These are phyloP conservation scores for Pseudopleuronectes americanus DNA, from an alignment of 2,797 vertebrate genomes.

Conservation along the genomic window DNA sequence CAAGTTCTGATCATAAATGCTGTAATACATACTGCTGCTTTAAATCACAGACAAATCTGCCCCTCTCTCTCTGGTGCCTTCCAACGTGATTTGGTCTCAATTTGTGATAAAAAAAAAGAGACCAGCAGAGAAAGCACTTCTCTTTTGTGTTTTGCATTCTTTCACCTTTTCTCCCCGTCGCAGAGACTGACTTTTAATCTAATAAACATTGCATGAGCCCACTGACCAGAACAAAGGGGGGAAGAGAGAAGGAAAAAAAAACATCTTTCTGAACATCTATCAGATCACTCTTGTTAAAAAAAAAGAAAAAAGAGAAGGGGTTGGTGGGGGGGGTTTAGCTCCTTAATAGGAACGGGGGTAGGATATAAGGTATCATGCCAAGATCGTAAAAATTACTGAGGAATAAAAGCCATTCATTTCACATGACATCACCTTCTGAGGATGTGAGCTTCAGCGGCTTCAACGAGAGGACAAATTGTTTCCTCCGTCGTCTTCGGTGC, in stretches of 20 bases:
- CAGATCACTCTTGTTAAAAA: slow-evolving; percentile 78
- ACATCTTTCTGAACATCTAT: slow-evolving; percentile 78
- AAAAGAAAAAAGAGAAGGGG: slow-evolving; percentile 54
- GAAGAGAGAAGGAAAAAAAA: slow-evolving; percentile 55
- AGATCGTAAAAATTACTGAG: slow-evolving; percentile 81
- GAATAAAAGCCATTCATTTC: slow-evolving; percentile 82
- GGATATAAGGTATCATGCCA: slow-evolving; percentile 80
- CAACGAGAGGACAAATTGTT: slow-evolving; percentile 71
- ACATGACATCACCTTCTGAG: slow-evolving; percentile 82
- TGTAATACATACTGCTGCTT: slow-evolving; percentile 76
- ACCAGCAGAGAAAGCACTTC: slow-evolving; percentile 65
- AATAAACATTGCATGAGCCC: slow-evolving; percentile 81
- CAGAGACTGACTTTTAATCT: slow-evolving; percentile 84
- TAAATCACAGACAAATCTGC: slow-evolving; percentile 78
- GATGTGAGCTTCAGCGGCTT: slow-evolving; percentile 72
- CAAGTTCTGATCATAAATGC: slow-evolving; percentile 83
- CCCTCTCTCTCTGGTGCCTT: slow-evolving; percentile 69
- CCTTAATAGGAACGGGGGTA: slow-evolving; percentile 72
- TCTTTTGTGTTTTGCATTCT: slow-evolving; percentile 78
- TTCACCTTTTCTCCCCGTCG: slow-evolving; percentile 71
- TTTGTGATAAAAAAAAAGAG: slow-evolving; percentile 81
- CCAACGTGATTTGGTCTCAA: slow-evolving; percentile 81
- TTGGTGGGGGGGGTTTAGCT: slow-evolving; percentile 30
- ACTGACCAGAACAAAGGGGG: slow-evolving; percentile 81
- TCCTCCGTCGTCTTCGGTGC: slow-evolving; percentile 56